Base-by-base conservation (phyloP, 2,888 invertebrate genomes). In the Leptinotarsa juncta region DNA sequence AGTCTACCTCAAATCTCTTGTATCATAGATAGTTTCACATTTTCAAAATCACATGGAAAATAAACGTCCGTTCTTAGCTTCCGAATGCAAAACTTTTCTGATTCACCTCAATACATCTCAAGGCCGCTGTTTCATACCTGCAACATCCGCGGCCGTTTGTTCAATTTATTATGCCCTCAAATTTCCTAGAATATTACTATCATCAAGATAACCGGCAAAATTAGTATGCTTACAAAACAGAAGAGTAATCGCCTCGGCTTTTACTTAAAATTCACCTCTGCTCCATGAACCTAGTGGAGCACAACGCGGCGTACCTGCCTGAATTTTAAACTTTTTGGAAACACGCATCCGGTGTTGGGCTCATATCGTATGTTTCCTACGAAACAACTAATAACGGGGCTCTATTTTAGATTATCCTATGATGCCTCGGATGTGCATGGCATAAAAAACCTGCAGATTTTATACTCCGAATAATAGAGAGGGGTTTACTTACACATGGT, bases 201-300 rank as follows among this genome's bases (percentile, higher is more conserved):
- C 72, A 78, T 78, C 77, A 75, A 80, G 80, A 80, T 80, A 80
- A 79, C 76, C 74, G 70, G 70, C 65, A 20, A 71, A 76, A 80
- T 80, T 82, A 81, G 82, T 82, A 82, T 82, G 80, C 82, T 75
- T 78, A 80, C 78, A 75, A 81, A 81, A 80, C 77, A 80, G 78
- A 77, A 78, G 79, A 79, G 77, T 77, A 81, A 82, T 81, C 82
- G 80, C 76, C 78, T 73, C 76, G 81, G 80, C 81, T 81, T 81
- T 79, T 76, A 77, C 81, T 82, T 81, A 74, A 79, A 81, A 82
- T 82, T 82, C 82, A 79, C 78, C 79, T 81, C 81, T 79, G 79
- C 78, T 80, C 62, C 75, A 62, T 72, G 70, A 62, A 71, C 50
- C 67, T 80, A 75, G 68, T 76, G 73, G 78, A 79, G 81, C 79